These are phyloP conservation scores for Recurvirostra avosetta DNA, from an alignment of 2,113 vertebrate genomes.

Conservation along the genomic window DNA sequence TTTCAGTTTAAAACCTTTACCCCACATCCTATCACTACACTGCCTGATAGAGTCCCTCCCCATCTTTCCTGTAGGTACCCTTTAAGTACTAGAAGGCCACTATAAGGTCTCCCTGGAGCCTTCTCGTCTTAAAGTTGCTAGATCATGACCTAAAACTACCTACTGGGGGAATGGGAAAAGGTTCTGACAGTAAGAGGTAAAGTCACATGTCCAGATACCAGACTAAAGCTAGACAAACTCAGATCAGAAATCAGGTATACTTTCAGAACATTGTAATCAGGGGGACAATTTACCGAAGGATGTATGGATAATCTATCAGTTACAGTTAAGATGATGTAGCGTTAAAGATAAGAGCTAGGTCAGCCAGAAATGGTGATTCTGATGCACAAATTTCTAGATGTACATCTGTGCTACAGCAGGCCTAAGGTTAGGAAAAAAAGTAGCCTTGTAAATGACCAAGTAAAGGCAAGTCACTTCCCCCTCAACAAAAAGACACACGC, in stretches of 20 bases:
- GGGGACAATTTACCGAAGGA: background rate
- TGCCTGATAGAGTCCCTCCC: background rate
- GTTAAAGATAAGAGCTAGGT: background rate
- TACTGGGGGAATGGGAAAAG: background rate
- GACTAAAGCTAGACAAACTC: background rate
- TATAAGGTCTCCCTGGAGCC: background rate
- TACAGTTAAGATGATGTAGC: background rate
- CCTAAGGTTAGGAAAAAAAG: background rate
- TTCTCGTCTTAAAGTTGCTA: background rate
- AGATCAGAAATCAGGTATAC: background rate
- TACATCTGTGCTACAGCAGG: background rate
- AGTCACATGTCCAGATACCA: background rate
- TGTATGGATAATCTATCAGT: background rate
- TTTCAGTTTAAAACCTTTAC: background rate
- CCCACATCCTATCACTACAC: background rate
- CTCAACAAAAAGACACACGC: background rate
- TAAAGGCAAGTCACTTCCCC: background rate
- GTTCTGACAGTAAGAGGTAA: background rate
- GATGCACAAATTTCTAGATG: background rate
- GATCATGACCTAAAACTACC: background rate
- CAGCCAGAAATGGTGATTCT: background rate
- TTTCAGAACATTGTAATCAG: background rate
- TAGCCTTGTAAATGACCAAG: background rate
- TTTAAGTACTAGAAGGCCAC: background rate
- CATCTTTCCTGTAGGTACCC: background rate